Evolutionary conservation across 2,113 vertebrate genomes (phyloP).

Genomic region (Paracanthobrama guichenoti): DNA sequence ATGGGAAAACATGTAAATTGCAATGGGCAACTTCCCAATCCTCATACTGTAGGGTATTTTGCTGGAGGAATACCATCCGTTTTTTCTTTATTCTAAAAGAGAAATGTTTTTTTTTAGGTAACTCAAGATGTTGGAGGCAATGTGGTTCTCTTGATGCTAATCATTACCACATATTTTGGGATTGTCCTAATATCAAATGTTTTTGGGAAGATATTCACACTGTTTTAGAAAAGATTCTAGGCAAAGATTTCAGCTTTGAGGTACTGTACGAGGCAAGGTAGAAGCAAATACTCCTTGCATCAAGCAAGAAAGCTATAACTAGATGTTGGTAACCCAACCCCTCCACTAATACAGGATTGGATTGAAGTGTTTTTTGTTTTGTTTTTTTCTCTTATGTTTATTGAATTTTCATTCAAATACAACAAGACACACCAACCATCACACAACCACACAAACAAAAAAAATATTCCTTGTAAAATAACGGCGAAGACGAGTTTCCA

Average conservation of each 20-base stretch:
- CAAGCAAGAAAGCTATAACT: no score
- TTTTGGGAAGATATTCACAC: neutral
- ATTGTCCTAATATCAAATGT: neutral
- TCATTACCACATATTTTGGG: constrained; percentile 11
- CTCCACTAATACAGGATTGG: no score
- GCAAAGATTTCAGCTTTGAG: neutral
- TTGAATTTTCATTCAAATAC: no score
- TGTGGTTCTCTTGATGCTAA: neutral
- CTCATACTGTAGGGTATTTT: neutral
- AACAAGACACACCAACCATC: no score
- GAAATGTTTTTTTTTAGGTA: neutral
- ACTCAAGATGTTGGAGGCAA: neutral
- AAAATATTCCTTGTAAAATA: no score
- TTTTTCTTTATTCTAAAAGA: neutral
- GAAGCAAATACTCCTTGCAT: neutral
- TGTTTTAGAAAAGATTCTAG: neutral
- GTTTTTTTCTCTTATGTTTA: no score
- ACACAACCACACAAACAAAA: no score
- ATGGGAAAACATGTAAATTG: no score
- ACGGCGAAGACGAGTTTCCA: no score
- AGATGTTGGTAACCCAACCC: no score
- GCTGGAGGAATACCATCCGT: neutral
- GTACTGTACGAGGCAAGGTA: neutral
- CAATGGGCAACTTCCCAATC: no score
- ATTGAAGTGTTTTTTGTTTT: no score